A percentile compares a stretch with the other conserved stretches of the same genome.
These are phyloP conservation scores for Brachionus paranguensis DNA, from an alignment of 1,140 invertebrate species.

Conservation along the genomic window DNA sequence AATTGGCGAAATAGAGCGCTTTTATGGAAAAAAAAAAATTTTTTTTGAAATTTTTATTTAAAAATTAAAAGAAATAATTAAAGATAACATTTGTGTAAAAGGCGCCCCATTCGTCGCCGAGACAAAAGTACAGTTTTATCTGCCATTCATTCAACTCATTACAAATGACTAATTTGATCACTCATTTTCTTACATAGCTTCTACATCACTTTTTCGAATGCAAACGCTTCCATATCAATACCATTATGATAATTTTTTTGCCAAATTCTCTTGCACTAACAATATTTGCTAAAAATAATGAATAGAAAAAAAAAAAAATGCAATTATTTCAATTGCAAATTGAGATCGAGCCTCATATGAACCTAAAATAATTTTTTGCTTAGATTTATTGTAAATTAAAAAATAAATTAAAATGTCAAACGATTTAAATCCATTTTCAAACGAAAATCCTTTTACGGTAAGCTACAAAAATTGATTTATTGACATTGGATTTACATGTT, in stretches of 20 bases:
- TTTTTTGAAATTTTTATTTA: neutral
- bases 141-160: neutral
- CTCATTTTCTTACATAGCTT: neutral
- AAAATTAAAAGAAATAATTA: neutral
- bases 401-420: neutral
- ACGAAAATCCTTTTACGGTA: constrained; percentile 12
- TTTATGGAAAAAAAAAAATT: neutral
- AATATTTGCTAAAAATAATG: neutral
- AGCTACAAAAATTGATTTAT: neutral
- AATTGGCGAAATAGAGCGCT: neutral
- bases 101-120: neutral
- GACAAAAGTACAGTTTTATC: neutral
- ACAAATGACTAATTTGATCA: neutral
- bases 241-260: constrained; percentile 4
- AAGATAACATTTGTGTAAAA: neutral
- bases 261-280: neutral
- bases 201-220: neutral
- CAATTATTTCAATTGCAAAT: neutral
- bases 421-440: constrained; percentile 19
- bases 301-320: neutral
- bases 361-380: neutral
- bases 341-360: neutral
- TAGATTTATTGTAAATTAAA: neutral
- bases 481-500: neutral
- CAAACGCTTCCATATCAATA: constrained; percentile 24